A percentile compares a stretch with the other conserved stretches of the same genome.
These are phyloP conservation scores for Dioctria rufipes DNA, from an alignment of 2,888 invertebrate species.

Conservation along the genomic window DNA sequence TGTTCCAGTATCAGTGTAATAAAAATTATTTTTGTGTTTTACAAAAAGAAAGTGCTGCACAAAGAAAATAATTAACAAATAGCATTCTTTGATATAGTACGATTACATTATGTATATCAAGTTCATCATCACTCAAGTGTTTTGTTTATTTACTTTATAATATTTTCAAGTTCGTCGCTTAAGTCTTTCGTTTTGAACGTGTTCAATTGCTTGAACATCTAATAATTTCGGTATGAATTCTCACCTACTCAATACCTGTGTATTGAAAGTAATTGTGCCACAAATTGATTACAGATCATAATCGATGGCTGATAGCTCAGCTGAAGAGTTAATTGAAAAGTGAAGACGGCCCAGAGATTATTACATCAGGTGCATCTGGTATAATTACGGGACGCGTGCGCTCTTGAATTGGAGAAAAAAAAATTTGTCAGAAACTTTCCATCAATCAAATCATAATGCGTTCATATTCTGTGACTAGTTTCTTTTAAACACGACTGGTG, in stretches of 20 bases:
- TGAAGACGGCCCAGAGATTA: conserved; percentile 19
- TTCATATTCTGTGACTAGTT: conserved; percentile 19
- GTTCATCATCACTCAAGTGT: no score
- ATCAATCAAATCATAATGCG: conserved; percentile 41
- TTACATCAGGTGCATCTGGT: conserved; percentile 32
- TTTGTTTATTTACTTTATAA: no score
- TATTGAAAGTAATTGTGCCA: neutral
- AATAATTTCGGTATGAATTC: neutral
- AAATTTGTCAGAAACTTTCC: conserved; percentile 37
- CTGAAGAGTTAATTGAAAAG: conserved; percentile 2
- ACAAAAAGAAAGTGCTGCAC: neutral
- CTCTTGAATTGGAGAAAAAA: conserved; percentile 8
- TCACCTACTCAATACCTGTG: neutral
- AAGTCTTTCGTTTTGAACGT: conserved; percentile 19
- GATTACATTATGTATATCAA: no score
- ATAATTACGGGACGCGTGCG: conserved; percentile 27
- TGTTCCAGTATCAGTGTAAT: no score
- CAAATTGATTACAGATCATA: conserved; percentile 4
- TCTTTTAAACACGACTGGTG: conserved; percentile 10
- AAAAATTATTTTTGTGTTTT: neutral
- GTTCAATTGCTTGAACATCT: neutral
- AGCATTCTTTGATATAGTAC: no score
- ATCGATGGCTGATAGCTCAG: neutral
- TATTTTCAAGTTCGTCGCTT: conserved; percentile 11
- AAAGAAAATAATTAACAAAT: no score